Evolutionary conservation across 2,797 vertebrate genomes (phyloP), one percentile per base, ranked within the genome.

Genomic region (Paramormyrops hopkinsi): DNA sequence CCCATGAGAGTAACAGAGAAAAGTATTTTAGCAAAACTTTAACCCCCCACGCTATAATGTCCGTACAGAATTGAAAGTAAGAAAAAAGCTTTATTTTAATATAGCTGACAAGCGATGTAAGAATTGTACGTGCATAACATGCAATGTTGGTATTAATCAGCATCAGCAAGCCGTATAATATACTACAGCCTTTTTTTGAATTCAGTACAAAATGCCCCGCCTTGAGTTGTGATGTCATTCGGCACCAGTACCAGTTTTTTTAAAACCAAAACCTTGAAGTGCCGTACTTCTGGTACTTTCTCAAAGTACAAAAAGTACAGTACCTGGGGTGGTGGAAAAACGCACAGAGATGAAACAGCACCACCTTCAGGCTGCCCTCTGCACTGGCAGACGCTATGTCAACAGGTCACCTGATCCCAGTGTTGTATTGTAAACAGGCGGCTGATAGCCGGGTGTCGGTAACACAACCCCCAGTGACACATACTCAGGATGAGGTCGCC

Each of bases 401-500:
- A 69, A 29, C 25, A 29, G 62, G 62, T 69, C 11, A 69, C 62
- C 11, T 33, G 62, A 69, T 69, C 22, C 62, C 25, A 29, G 62
- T 4, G 9, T 33, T 69, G 62, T 14, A 29, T 4, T 12, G 25
- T 69, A 65, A 65, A 65, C 62, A 65, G 22, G 11, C 11, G 11
- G 62, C 62, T 4, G 9, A 69, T 69, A 14, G 62, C 11, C 0
- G 11, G 19, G 11, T 41, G 37, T 82, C 37, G 12, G 76, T 82
- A 17, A 82, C 76, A 8, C 14, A 19, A 33, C 29, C 29, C 73
- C 44, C 25, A n/a, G 19, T 22, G 17, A 89, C 41, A 88, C 96
- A 84, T 96, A 98, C 98, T 97, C 90, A 97, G 95, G 92, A 92
- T 92, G 1, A 89, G 95, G 69, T 94, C 88, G 90, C 94, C 89